Evolutionary conservation across 2,888 invertebrate genomes (phyloP).

Genomic region (Epinotia nisella): DNA sequence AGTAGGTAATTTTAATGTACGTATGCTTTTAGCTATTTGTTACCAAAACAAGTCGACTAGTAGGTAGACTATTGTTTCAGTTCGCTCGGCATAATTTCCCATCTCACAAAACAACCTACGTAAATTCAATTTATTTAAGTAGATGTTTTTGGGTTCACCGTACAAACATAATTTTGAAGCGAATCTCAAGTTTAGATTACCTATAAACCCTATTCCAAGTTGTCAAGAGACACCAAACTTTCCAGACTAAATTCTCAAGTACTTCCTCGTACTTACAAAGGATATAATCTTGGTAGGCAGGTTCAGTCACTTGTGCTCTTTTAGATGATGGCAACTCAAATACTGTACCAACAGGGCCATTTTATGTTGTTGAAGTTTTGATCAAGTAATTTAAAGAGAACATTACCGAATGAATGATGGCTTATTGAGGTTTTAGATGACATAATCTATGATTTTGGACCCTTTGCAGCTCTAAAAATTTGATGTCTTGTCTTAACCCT

Average conservation of each 20-base stretch:
- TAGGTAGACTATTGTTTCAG: too few species aligned
- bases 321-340: neutral
- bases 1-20: too few species aligned
- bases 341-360: slow-evolving; percentile 8
- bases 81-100: too few species aligned
- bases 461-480: too few species aligned
- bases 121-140: neutral
- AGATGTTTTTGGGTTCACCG: neutral
- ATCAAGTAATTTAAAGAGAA: slow-evolving; percentile 14
- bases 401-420: neutral
- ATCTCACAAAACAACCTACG: neutral
- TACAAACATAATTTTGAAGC: neutral
- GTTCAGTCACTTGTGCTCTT: neutral
- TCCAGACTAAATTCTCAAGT: slow-evolving; percentile 23
- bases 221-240: slow-evolving; percentile 31
- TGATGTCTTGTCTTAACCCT: too few species aligned
- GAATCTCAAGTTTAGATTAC: slow-evolving; percentile 23
- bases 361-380: slow-evolving; percentile 15
- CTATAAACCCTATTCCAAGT: slow-evolving; percentile 24
- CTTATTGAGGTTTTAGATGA: neutral
- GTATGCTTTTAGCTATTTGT: too few species aligned
- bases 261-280: neutral
- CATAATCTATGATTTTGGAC: too few species aligned
- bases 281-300: neutral
- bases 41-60: too few species aligned